Conservation (phyloP, 1,140 invertebrate species). For the Drosophila orosa region DNA sequence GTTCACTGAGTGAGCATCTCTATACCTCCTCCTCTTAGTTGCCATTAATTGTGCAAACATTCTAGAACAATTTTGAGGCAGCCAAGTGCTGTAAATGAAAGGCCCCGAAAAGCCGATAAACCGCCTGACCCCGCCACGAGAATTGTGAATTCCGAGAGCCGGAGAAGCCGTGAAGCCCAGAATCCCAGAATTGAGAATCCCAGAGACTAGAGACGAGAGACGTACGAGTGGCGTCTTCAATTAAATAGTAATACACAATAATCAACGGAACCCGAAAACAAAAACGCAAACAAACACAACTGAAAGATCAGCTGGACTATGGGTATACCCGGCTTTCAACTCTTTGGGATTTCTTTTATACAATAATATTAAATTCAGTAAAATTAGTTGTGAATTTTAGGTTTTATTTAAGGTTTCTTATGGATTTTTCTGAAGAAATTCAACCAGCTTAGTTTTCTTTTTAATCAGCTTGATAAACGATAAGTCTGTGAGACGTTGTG, state of each 20-base stretch:
- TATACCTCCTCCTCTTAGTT: background rate
- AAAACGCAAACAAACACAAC: conserved; percentile 1
- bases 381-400: too few species aligned
- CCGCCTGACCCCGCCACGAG: conserved; percentile 55
- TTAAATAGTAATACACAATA: conserved; percentile 78
- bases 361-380: too few species aligned
- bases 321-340: background rate
- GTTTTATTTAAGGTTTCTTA: background rate
- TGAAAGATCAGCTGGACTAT: background rate
- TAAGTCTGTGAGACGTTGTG: too few species aligned
- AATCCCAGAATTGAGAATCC: conserved; percentile 11
- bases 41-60: conserved; percentile 52
- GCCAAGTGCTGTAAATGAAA: conserved; percentile 30
- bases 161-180: background rate
- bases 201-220: background rate
- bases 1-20: background rate
- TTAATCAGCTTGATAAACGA: too few species aligned
- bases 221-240: conserved; percentile 52
- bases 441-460: too few species aligned
- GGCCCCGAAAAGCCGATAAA: conserved; percentile 56
- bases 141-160: conserved; percentile 3
- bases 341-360: background rate
- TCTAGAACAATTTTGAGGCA: conserved; percentile 53
- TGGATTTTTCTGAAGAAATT: background rate
- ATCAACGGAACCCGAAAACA: conserved; percentile 47